Base-by-base conservation (phyloP, 2,888 invertebrate genomes). In the Spodoptera picta region DNA sequence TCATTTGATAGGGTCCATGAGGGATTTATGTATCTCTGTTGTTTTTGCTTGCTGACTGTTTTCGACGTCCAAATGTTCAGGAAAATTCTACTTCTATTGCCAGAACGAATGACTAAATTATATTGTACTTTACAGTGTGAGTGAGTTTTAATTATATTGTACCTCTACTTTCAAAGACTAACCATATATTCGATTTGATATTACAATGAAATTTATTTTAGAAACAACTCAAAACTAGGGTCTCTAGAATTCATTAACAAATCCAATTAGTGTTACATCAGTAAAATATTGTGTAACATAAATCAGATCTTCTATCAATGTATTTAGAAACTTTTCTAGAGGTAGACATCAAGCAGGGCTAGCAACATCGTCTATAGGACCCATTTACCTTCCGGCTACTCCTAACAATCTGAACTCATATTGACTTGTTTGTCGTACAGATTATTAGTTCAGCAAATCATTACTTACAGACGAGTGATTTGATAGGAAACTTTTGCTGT, bases 371-470 rank as follows among this genome's bases (percentile, higher is more conserved):
- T 7, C 45, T 47, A 42, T 48, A 9, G 24, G n/a, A 6, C 59
- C 36, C 48, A 59, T 41, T 69, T 44, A 55, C 68, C 43, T 14
- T 36, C n/a, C 52, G 55, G 45, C 54, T 58, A 49, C 36, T 60
- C 23, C 52, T 46, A 66, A 66, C 42, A 60, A 69, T 73, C 14
- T 73, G 42, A 41, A 45, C 44, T 24, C 2, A 69, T 49, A 12
- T 64, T 52, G 51, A 63, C 58, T 69, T 63, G 49, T 63, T 59
- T 75, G 46, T 56, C 44, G 46, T 63, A 44, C 42, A 55, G 47
- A 65, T 55, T 64, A 64, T 60, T 68, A 62, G 64, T 72, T 60
- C 31, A 68, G 58, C 54, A 64, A 64, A 66, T 62, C 68, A 72
- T 68, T 67, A 50, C 44, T 72, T 61, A 49, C 61, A 43, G 59